Evolutionary conservation across 2,888 invertebrate species (phyloP).

Genomic region (Scelioninae gen. 1): DNA sequence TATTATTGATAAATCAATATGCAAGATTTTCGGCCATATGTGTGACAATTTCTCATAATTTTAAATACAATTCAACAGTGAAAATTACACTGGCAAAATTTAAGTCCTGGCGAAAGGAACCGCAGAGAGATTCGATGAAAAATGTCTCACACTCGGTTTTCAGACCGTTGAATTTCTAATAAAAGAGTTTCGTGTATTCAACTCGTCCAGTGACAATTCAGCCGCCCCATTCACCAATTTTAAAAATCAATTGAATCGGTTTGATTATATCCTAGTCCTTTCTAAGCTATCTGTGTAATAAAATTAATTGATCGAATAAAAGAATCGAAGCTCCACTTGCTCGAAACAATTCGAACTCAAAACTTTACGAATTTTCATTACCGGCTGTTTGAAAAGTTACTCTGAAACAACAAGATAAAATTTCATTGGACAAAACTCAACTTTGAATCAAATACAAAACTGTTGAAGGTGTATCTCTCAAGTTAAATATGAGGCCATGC

Average conservation of each 20-base stretch:
- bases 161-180: neutral
- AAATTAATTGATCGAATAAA: slow-evolving; percentile 17
- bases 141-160: neutral
- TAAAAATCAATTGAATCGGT: neutral
- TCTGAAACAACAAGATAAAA: slow-evolving; percentile 7
- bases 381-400: slow-evolving; percentile 4
- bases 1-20: neutral
- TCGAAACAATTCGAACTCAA: slow-evolving; percentile 1
- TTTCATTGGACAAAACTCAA: slow-evolving; percentile 4
- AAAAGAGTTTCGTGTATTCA: neutral
- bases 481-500: neutral
- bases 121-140: too few relatives aligned
- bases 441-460: slow-evolving; percentile 5
- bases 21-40: neutral
- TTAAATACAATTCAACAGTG: too few relatives aligned
- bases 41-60: too few relatives aligned
- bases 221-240: neutral
- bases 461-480: slow-evolving; percentile 4
- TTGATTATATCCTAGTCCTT: neutral
- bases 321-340: neutral
- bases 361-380: slow-evolving; percentile 12
- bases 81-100: too few relatives aligned
- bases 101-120: too few relatives aligned
- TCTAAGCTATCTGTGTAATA: neutral
- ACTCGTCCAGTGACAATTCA: neutral